Conservation (phyloP, 2,113 vertebrate genomes). For the Campylorhamphus procurvoides region DNA sequence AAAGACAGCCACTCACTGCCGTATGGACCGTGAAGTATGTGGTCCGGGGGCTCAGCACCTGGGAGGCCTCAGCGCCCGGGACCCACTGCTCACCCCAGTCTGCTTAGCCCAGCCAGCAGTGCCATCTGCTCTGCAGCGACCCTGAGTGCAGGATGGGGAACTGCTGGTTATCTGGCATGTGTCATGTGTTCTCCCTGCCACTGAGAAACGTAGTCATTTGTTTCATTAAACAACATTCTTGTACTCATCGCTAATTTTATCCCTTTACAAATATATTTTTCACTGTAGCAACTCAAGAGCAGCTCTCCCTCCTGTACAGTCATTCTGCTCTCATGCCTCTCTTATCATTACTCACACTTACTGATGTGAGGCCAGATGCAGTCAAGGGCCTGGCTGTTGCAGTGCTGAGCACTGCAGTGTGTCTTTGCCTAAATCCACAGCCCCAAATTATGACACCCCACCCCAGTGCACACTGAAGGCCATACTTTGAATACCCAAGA, state of each 20-base stretch:
- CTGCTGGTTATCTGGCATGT: not conserved
- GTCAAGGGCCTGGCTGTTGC: not conserved
- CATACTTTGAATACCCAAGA: not conserved
- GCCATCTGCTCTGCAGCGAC: not conserved
- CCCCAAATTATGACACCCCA: not conserved
- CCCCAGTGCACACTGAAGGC: not conserved
- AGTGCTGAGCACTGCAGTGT: not conserved
- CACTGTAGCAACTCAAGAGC: not conserved
- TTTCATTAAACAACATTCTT: slow-evolving; percentile 19
- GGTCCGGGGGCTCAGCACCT: not conserved
- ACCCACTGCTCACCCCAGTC: not conserved
- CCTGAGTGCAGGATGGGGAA: not conserved
- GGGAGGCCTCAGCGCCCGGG: not conserved
- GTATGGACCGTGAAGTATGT: accelerated
- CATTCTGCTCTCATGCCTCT: slow-evolving; percentile 18
- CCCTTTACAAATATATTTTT: slow-evolving; percentile 43
- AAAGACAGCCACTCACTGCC: not conserved
- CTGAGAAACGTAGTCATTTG: not conserved
- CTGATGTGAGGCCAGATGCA: not conserved
- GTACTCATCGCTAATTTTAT: slow-evolving; percentile 24
- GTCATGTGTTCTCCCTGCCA: not conserved
- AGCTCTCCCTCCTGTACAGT: slow-evolving; percentile 9
- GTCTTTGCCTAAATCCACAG: not conserved
- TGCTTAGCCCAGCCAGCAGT: not conserved
- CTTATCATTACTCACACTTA: slow-evolving; percentile 8